Conservation (phyloP, 2,113 vertebrate genomes). For the Sander lucioperca region DNA sequence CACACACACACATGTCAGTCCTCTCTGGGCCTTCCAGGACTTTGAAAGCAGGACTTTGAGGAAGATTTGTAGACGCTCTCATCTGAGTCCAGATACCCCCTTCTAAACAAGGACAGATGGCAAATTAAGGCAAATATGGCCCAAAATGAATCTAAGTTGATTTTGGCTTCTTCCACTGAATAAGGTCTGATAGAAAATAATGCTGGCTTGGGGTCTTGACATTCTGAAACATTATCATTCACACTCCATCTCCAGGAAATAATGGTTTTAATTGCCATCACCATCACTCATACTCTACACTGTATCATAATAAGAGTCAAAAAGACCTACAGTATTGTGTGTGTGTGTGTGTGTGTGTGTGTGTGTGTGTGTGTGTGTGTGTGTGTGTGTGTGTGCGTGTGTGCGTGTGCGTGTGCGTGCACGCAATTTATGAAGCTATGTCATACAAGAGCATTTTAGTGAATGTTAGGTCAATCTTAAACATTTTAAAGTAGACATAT, state of each 20-base stretch:
- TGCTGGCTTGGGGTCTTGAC: slow-evolving; percentile 30
- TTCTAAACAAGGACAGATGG: slow-evolving; percentile 73
- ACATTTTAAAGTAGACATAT: background rate
- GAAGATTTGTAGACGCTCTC: slow-evolving; percentile 74
- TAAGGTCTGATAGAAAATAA: slow-evolving; percentile 29
- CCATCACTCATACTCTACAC: background rate
- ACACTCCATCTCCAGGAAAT: slow-evolving; percentile 13
- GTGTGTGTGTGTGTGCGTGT: background rate
- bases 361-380: background rate
- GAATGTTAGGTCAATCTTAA: background rate
- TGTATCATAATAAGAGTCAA: slow-evolving; percentile 4
- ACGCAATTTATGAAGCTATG: background rate
- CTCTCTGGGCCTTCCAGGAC: slow-evolving; percentile 45
- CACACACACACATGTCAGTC: slow-evolving; percentile 6
- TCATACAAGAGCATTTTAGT: background rate
- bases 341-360: background rate
- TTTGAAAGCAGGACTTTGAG: slow-evolving; percentile 72
- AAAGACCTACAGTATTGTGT: background rate
- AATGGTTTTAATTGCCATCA: slow-evolving; percentile 14
- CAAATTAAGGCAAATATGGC: slow-evolving; percentile 67
- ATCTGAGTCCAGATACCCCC: slow-evolving; percentile 56
- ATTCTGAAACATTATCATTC: slow-evolving; percentile 23
- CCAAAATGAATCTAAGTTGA: slow-evolving; percentile 51
- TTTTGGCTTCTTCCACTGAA: slow-evolving; percentile 48
- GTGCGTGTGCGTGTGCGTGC: background rate